Evolutionary conservation across 2,888 invertebrate genomes (phyloP).

Genomic region (Agonopterix arenella): DNA sequence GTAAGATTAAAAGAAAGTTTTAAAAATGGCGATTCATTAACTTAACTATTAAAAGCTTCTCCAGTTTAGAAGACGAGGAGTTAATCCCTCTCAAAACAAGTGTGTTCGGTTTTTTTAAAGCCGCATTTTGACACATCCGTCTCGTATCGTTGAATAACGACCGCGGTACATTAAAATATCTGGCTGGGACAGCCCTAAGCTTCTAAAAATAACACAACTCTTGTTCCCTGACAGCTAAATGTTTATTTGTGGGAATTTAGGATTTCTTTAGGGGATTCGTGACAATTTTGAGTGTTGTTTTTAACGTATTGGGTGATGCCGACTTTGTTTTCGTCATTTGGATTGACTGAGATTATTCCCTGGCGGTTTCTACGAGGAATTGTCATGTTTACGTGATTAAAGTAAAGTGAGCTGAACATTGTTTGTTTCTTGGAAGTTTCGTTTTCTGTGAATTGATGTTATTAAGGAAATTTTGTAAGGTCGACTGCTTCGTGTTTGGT

Average conservation of each 20-base stretch:
- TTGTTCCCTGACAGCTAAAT: slow-evolving; percentile 47
- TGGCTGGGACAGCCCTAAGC: slow-evolving; percentile 28
- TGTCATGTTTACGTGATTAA: no score
- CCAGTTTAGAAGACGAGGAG: slow-evolving; percentile 25
- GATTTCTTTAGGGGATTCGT: slow-evolving; percentile 30
- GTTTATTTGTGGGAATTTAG: slow-evolving; percentile 58
- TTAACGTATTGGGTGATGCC: neutral
- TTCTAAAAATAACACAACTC: slow-evolving; percentile 50
- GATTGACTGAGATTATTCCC: no score
- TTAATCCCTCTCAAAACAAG: slow-evolving; percentile 29
- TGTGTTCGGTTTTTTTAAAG: slow-evolving; percentile 20
- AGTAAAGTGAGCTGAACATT: no score
- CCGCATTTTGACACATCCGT: slow-evolving; percentile 51
- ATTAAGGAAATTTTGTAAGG: no score
- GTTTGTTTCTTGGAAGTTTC: no score
- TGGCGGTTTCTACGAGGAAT: no score
- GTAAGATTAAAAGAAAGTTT: slow-evolving; percentile 26
- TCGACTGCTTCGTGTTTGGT: no score
- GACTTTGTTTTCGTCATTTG: no score
- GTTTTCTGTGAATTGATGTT: no score
- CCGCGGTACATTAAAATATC: slow-evolving; percentile 54
- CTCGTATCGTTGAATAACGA: slow-evolving; percentile 59
- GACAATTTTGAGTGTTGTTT: slow-evolving; percentile 25
- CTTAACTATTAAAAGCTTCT: slow-evolving; percentile 38
- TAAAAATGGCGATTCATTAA: slow-evolving; percentile 40